These are phyloP conservation scores for Ataeniobius toweri DNA, from an alignment of 2,797 vertebrate genomes.

Conservation along the genomic window DNA sequence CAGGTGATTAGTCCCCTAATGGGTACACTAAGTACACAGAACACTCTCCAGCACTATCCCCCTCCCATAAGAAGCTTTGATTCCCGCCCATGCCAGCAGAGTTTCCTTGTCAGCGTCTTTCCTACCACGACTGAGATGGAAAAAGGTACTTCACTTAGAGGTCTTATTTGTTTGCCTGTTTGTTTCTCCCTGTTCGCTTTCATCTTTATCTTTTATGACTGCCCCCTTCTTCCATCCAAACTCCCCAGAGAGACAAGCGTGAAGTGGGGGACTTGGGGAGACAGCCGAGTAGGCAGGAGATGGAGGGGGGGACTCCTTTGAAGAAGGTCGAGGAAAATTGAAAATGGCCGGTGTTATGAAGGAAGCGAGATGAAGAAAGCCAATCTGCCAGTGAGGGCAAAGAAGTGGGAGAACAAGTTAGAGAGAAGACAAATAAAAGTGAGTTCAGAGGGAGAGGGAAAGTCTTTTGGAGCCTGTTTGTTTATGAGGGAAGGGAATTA, in stretches of 20 bases:
- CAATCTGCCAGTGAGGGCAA: constrained; percentile 74
- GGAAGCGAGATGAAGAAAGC: constrained; percentile 78
- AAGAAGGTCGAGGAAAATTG: constrained; percentile 78
- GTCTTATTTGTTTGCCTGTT: constrained; percentile 83
- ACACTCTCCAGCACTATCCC: constrained; percentile 8
- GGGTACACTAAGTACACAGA: constrained; percentile 48
- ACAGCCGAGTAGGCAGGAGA: constrained; percentile 38
- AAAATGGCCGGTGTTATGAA: constrained; percentile 78
- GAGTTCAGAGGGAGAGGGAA: constrained; percentile 19
- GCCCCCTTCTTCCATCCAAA: constrained; percentile 70
- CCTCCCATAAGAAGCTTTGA: constrained; percentile 58
- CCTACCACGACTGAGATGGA: constrained; percentile 69
- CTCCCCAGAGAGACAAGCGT: constrained; percentile 70
- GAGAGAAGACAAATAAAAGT: constrained; percentile 32
- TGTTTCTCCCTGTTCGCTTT: constrained; percentile 79
- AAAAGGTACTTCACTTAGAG: constrained; percentile 78
- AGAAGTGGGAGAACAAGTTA: constrained; percentile 42
- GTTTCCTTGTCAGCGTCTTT: constrained; percentile 66
- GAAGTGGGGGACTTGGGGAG: constrained; percentile 31
- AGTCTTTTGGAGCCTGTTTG: constrained; percentile 34
- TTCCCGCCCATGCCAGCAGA: constrained; percentile 68
- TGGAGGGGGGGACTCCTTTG: constrained; percentile 68
- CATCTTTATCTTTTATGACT: constrained; percentile 83
- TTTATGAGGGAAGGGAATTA: constrained; percentile 59
- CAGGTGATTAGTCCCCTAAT: constrained; percentile 61